Percentiles rank a stretch among this genome's conserved stretches.
phyloP scores from a whole-genome alignment of 2,797 vertebrate species.

The Prionace glauca region DNA sequence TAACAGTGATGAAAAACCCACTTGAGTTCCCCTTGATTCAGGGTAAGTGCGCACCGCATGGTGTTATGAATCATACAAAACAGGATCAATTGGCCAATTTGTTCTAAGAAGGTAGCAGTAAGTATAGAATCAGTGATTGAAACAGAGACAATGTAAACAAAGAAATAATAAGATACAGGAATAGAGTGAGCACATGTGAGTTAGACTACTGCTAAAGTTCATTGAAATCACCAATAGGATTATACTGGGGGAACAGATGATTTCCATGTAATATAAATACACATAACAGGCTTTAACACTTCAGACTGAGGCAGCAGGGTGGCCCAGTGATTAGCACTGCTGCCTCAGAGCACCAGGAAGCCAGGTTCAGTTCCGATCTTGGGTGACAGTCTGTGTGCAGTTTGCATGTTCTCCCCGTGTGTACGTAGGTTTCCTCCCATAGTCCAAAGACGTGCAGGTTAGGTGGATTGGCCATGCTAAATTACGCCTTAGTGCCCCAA shows the following conservation, averaged over 20 bases:
- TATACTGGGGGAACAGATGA: background rate
- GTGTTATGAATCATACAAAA: background rate
- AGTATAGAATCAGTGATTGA: background rate
- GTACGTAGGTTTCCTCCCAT: no score
- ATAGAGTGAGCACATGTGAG: background rate
- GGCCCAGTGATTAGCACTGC: no score
- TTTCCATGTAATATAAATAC: background rate
- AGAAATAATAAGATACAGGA: background rate
- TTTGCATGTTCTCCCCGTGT: no score
- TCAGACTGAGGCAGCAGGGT: background rate
- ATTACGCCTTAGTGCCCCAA: no score
- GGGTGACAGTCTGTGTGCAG: no score
- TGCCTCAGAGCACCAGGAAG: no score
- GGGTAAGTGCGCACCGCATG: background rate
- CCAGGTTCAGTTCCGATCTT: no score
- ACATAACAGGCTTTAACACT: background rate
- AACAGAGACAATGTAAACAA: background rate
- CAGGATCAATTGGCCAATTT: background rate
- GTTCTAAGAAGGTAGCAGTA: background rate
- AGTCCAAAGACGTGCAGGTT: no score
- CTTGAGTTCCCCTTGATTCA: background rate
- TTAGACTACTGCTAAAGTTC: background rate
- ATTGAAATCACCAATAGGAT: background rate
- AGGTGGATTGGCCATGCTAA: no score
- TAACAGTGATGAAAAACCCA: background rate